Percentiles rank a stretch among this genome's conserved stretches.
These are phyloP conservation scores for Zosterops pallidus DNA, from an alignment of 2,113 vertebrate genomes.

Conservation along the genomic window DNA sequence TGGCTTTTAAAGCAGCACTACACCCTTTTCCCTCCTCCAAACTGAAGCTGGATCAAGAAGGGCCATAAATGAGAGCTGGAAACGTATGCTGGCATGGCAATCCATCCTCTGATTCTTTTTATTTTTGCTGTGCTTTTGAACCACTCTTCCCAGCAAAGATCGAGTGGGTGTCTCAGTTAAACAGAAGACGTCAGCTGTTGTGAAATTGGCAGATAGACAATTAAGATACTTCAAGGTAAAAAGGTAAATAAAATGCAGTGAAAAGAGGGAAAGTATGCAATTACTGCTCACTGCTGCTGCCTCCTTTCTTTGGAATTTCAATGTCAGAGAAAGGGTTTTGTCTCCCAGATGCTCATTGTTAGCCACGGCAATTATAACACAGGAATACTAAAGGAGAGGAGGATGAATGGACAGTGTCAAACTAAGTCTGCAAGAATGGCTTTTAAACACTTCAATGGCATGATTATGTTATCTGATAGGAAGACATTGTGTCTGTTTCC, in stretches of 20 bases:
- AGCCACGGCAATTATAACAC: background rate
- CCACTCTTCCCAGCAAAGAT: background rate
- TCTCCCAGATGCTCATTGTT: background rate
- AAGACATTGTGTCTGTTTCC: background rate
- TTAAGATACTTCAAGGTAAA: slow-evolving; percentile 18
- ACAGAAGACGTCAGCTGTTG: background rate
- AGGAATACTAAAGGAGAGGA: background rate
- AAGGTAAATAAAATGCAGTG: background rate
- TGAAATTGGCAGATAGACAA: background rate
- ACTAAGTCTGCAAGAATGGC: background rate
- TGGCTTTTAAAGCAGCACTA: slow-evolving; percentile 49
- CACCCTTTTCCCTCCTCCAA: slow-evolving; percentile 22
- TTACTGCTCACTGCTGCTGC: background rate
- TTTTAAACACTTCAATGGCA: background rate
- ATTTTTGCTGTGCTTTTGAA: background rate
- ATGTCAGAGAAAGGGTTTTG: slow-evolving; percentile 1
- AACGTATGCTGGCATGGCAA: slow-evolving; percentile 11
- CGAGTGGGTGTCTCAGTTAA: background rate
- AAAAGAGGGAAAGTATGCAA: background rate
- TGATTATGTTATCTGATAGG: background rate
- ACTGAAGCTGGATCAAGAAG: slow-evolving; percentile 24
- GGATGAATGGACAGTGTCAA: background rate
- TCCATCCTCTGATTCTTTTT: background rate
- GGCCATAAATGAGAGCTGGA: slow-evolving; percentile 3
- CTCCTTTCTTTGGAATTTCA: background rate